A percentile compares a stretch with the other conserved stretches of the same genome.
These are phyloP conservation scores for Anolis apletophallus DNA, from an alignment of 2,797 vertebrate genomes.

Conservation along the genomic window DNA sequence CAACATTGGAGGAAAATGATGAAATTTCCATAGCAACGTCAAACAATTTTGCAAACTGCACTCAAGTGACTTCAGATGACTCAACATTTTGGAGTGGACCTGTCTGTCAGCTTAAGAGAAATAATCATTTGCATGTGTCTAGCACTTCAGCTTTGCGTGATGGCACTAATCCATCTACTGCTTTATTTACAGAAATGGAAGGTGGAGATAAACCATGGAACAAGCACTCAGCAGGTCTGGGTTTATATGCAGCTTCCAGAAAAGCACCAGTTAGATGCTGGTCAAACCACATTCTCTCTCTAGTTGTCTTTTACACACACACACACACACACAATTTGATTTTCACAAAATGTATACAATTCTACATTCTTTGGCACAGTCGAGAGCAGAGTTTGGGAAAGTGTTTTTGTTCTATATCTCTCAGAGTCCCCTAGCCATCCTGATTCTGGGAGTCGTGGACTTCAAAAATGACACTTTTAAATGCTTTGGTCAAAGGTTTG, in stretches of 20 bases:
- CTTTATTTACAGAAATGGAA: not conserved
- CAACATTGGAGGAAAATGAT: not conserved
- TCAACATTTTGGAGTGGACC: not conserved
- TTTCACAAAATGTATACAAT: not conserved
- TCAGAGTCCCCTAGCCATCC: too few species aligned
- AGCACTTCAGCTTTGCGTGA: not conserved
- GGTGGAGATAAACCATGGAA: not conserved
- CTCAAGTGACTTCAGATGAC: conserved; percentile 18
- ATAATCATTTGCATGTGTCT: accelerated
- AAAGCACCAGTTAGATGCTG: not conserved
- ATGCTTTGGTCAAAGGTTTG: too few species aligned
- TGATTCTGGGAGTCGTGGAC: too few species aligned
- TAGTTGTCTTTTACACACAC: not conserved
- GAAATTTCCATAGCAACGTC: conserved; percentile 10
- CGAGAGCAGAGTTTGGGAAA: too few species aligned
- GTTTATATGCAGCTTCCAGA: not conserved
- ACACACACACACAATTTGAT: too few species aligned
- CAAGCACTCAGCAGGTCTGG: not conserved
- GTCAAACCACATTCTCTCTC: not conserved
- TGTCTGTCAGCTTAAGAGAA: not conserved
- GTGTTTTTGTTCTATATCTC: too few species aligned
- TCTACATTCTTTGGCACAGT: not conserved
- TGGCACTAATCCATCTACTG: accelerated
- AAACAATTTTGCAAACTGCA: not conserved
- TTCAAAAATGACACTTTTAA: too few species aligned